Evolutionary conservation across 2,888 invertebrate genomes (phyloP).

Genomic region (Nineta flava): DNA sequence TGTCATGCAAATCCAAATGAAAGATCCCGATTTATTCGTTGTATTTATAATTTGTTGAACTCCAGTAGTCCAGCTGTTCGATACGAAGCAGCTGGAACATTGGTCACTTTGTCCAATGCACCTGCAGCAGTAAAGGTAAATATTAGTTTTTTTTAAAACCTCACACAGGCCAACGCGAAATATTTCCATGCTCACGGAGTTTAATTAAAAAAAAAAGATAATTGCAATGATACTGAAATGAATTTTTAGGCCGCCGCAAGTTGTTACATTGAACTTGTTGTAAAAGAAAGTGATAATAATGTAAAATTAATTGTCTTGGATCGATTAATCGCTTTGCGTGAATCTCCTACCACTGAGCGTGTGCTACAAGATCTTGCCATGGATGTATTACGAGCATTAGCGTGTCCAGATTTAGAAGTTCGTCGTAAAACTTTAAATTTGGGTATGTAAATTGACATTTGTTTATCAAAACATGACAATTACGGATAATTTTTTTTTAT

Average conservation of each 20-base stretch:
- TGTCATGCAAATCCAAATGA: constrained; percentile 94
- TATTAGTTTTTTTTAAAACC: neutral
- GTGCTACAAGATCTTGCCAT: constrained; percentile 84
- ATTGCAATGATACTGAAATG: no score
- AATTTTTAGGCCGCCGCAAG: constrained; percentile 68
- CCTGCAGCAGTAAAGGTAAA: constrained; percentile 86
- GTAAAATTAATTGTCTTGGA: constrained; percentile 97
- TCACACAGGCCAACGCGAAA: no score
- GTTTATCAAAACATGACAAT: neutral
- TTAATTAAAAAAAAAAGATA: no score
- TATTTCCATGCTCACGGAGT: no score
- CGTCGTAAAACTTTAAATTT: constrained; percentile 69
- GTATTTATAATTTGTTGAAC: constrained; percentile 94
- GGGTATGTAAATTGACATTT: constrained; percentile 22
- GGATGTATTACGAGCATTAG: constrained; percentile 90
- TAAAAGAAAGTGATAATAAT: constrained; percentile 99
- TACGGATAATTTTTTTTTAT: constrained; percentile 29
- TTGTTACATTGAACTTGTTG: constrained; percentile 95
- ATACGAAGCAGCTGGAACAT: constrained; percentile 96
- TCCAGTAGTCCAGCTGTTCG: constrained; percentile 92
- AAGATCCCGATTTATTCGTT: constrained; percentile 91
- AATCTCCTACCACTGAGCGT: constrained; percentile 61
- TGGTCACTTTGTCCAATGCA: constrained; percentile 92
- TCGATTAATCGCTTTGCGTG: constrained; percentile 74
- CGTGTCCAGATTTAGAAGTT: constrained; percentile 89